Evolutionary conservation across 2,888 invertebrate species (phyloP).

Genomic region (Smittia sp.): DNA sequence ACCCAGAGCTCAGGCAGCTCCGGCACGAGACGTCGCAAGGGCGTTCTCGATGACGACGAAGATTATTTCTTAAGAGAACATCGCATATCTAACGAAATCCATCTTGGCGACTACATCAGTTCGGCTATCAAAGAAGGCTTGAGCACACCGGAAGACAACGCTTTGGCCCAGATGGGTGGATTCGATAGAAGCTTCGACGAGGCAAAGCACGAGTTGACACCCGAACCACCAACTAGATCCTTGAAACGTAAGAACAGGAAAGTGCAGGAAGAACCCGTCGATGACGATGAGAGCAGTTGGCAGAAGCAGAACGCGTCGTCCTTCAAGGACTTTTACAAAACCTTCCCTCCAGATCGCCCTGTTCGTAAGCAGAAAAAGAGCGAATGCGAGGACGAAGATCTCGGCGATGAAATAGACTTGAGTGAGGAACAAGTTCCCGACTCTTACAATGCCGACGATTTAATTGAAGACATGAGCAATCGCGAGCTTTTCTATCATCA

Average conservation of each 20-base stretch:
- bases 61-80: conserved; percentile 82
- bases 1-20: conserved; percentile 63
- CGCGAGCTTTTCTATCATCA: conserved; percentile 43
- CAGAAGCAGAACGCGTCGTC: background rate
- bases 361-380: conserved; percentile 55
- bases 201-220: conserved; percentile 42
- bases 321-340: conserved; percentile 49
- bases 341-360: conserved; percentile 54
- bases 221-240: conserved; percentile 30
- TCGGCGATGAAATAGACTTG: conserved; percentile 50
- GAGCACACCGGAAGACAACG: conserved; percentile 62
- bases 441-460: conserved; percentile 48
- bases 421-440: conserved; percentile 49
- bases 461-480: conserved; percentile 50
- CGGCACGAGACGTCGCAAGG: conserved; percentile 57
- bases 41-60: conserved; percentile 79
- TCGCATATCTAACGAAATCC: conserved; percentile 78
- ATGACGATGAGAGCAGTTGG: conserved; percentile 49
- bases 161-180: conserved; percentile 62
- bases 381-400: conserved; percentile 46
- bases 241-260: conserved; percentile 42
- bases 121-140: conserved; percentile 79
- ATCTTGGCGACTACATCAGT: conserved; percentile 72
- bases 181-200: conserved; percentile 44
- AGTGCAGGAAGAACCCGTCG: conserved; percentile 52